Percentiles rank a stretch among this genome's conserved stretches.
Conservation (phyloP, 1,140 invertebrate genomes). For the Ladona fulva region DNA sequence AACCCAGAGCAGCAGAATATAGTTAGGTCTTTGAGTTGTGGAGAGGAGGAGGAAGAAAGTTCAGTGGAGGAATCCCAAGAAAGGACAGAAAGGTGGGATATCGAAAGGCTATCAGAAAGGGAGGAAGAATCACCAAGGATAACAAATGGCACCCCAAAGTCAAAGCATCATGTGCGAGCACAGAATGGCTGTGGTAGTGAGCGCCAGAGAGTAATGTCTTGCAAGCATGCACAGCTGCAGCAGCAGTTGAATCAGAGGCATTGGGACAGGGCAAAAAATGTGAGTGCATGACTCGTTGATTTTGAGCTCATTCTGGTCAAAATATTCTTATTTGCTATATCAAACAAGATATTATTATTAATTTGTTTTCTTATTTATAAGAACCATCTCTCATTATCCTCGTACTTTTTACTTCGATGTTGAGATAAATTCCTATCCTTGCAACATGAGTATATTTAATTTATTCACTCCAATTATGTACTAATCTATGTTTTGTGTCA, state of each 20-base stretch:
- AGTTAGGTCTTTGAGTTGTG: neutral
- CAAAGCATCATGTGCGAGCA: neutral
- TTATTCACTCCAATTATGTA: no score
- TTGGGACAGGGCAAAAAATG: neutral
- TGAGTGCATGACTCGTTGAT: neutral
- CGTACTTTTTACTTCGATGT: no score
- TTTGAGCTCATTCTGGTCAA: neutral
- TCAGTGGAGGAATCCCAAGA: neutral
- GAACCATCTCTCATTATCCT: no score
- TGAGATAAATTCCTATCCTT: no score
- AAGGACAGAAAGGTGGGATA: neutral
- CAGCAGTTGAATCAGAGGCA: neutral
- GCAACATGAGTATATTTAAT: no score
- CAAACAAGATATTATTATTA: no score
- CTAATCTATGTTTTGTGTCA: no score
- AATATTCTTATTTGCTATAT: no score
- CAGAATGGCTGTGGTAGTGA: neutral
- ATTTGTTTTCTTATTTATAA: no score
- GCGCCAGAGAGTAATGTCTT: neutral
- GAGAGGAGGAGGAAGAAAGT: neutral
- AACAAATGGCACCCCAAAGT: neutral
- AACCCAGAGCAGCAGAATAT: constrained; percentile 53
- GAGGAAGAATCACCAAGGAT: neutral
- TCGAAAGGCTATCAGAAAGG: neutral
- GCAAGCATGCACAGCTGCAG: neutral